phyloP scores from a whole-genome alignment of 2,797 vertebrate genomes.

The Enteromius treurensis region DNA sequence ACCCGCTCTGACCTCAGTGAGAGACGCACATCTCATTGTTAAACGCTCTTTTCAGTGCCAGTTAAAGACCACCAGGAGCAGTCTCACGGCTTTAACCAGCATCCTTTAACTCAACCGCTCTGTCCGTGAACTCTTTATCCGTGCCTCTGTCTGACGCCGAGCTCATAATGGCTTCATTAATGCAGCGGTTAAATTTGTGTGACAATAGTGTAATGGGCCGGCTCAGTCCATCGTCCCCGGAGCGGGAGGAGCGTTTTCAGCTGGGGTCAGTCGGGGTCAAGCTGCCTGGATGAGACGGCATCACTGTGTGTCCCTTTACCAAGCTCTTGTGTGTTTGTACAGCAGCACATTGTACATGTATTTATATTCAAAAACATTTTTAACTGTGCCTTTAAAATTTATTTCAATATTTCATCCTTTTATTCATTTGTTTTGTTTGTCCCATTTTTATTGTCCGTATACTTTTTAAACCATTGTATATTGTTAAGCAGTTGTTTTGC shows the following conservation, averaged over 20 bases:
- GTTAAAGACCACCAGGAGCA: slow-evolving; percentile 52
- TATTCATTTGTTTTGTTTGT: neutral
- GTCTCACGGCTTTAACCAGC: slow-evolving; percentile 41
- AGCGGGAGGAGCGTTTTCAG: slow-evolving; percentile 76
- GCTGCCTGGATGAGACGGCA: slow-evolving; percentile 68
- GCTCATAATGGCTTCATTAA: slow-evolving; percentile 88
- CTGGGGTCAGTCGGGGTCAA: slow-evolving; percentile 78
- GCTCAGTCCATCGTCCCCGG: slow-evolving; percentile 72
- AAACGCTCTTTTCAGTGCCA: slow-evolving; percentile 38
- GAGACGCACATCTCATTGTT: slow-evolving; percentile 47
- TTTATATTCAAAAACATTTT: too few relatives aligned
- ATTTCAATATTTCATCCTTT: neutral
- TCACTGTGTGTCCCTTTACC: slow-evolving; percentile 63
- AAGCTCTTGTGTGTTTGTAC: neutral
- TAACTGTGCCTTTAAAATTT: too few relatives aligned
- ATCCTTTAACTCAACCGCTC: slow-evolving; percentile 73
- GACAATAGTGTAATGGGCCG: slow-evolving; percentile 84
- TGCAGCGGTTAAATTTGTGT: slow-evolving; percentile 84
- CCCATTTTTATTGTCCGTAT: neutral
- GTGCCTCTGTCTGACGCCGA: slow-evolving; percentile 76
- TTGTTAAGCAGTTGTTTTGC: neutral
- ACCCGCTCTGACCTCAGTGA: slow-evolving; percentile 5
- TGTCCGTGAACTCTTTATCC: slow-evolving; percentile 86
- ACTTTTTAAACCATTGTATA: neutral
- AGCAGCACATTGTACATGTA: neutral